Percentiles rank a stretch among this genome's conserved stretches.
phyloP scores from a whole-genome alignment of 2,113 vertebrate species.

The Austrofundulus limnaeus region DNA sequence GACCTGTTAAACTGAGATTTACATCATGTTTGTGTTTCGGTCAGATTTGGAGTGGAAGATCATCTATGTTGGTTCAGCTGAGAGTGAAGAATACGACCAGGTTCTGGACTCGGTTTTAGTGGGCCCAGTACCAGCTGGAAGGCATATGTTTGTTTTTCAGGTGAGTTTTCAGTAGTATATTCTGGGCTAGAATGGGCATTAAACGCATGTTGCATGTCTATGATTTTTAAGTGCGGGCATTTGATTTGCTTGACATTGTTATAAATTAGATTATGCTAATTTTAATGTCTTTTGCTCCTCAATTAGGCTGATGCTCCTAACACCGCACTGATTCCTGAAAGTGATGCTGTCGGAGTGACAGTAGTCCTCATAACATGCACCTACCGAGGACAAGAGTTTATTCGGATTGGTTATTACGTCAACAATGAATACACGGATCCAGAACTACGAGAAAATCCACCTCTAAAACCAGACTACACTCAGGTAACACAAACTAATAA shows the following conservation, averaged over 20 bases:
- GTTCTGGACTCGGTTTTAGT: constrained; percentile 90
- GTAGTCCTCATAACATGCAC: constrained; percentile 92
- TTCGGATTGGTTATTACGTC: constrained; percentile 91
- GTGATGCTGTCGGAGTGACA: constrained; percentile 89
- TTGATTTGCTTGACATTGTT: neutral
- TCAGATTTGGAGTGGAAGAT: constrained; percentile 93
- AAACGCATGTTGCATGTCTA: neutral
- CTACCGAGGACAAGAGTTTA: constrained; percentile 89
- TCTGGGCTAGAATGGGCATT: neutral
- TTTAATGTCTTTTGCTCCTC: constrained; percentile 14
- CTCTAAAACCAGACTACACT: constrained; percentile 86
- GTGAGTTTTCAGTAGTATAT: constrained; percentile 75
- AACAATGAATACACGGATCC: constrained; percentile 90
- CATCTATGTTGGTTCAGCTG: constrained; percentile 92
- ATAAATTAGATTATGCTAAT: neutral
- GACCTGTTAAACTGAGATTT: no score
- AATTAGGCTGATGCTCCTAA: constrained; percentile 87
- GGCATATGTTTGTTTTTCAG: constrained; percentile 94
- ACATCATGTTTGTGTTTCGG: constrained; percentile 12
- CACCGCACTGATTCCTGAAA: constrained; percentile 86
- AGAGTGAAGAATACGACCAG: constrained; percentile 92
- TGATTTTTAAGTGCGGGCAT: neutral
- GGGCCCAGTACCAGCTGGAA: constrained; percentile 90
- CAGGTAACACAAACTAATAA: constrained; percentile 77
- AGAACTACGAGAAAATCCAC: constrained; percentile 88